Evolutionary conservation across 2,888 invertebrate species (phyloP).

Genomic region (Platypus cylindrus): DNA sequence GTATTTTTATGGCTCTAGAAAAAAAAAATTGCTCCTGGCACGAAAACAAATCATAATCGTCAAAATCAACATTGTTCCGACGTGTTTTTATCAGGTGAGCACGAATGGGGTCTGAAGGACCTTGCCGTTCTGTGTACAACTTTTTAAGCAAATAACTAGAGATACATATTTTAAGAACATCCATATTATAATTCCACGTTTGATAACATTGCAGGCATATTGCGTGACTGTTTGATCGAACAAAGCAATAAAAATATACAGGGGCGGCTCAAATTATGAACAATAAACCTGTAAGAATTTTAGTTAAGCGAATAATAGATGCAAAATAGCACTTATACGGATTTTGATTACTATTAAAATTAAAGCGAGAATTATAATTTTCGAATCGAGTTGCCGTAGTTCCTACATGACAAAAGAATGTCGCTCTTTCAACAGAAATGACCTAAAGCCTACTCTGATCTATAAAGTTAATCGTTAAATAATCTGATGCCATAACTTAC

Average conservation of each 20-base stretch:
- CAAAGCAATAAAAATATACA: not conserved
- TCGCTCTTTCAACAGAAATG: too few species aligned
- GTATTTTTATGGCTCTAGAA: too few species aligned
- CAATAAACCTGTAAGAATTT: too few species aligned
- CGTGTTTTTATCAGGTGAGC: constrained; percentile 12
- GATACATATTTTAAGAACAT: constrained; percentile 17
- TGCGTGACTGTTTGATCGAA: constrained; percentile 15
- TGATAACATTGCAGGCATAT: constrained; percentile 14
- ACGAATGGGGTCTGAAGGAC: constrained; percentile 5
- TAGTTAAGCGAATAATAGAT: too few species aligned
- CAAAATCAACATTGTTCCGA: not conserved
- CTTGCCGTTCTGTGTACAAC: constrained; percentile 4
- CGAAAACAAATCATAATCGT: not conserved
- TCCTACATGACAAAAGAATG: too few species aligned
- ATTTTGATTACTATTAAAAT: too few species aligned
- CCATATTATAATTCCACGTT: constrained; percentile 16
- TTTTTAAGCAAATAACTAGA: constrained; percentile 9
- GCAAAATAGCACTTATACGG: too few species aligned
- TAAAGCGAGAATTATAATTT: too few species aligned
- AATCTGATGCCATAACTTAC: constrained; percentile 35
- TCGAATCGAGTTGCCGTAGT: too few species aligned
- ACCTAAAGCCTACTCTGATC: too few species aligned
- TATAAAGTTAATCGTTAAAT: constrained; percentile 32
- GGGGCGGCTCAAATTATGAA: too few species aligned
- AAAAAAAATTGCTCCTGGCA: too few species aligned